These are phyloP conservation scores for Prietella phreatophila DNA, from an alignment of 2,113 vertebrate species.

Conservation along the genomic window DNA sequence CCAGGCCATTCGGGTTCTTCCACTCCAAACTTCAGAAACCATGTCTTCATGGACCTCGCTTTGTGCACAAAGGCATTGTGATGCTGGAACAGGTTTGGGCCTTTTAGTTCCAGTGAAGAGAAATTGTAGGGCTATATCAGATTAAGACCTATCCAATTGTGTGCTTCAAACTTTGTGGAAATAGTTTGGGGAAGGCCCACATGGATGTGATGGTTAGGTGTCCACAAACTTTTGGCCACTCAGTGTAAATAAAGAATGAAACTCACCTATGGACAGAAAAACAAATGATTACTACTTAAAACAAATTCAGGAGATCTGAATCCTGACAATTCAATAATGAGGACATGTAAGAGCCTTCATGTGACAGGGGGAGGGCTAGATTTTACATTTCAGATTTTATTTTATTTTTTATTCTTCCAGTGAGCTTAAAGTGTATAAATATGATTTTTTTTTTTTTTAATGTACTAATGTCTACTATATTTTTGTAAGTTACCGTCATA, in stretches of 20 bases:
- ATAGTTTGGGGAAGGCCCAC: no score
- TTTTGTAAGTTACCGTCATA: not conserved
- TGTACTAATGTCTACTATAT: not conserved
- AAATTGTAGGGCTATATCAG: not conserved
- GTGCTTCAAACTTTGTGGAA: not conserved
- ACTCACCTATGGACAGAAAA: not conserved
- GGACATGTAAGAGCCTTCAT: not conserved
- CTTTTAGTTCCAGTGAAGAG: not conserved
- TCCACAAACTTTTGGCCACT: not conserved
- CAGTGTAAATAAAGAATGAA: not conserved
- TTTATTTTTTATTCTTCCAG: not conserved
- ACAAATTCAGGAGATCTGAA: not conserved
- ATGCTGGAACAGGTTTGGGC: not conserved
- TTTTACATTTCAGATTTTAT: not conserved
- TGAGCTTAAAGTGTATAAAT: not conserved
- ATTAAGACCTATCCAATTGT: not conserved
- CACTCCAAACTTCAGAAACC: not conserved
- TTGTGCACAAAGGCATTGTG: not conserved
- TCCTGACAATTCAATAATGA: not conserved
- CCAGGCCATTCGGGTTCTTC: no score
- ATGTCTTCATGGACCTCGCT: not conserved
- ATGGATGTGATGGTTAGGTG: not conserved
- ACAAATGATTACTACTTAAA: not conserved
- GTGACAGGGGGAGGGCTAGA: not conserved
- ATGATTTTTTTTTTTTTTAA: not conserved